Conservation (phyloP, 2,888 invertebrate genomes). For the Epinotia ramella region DNA sequence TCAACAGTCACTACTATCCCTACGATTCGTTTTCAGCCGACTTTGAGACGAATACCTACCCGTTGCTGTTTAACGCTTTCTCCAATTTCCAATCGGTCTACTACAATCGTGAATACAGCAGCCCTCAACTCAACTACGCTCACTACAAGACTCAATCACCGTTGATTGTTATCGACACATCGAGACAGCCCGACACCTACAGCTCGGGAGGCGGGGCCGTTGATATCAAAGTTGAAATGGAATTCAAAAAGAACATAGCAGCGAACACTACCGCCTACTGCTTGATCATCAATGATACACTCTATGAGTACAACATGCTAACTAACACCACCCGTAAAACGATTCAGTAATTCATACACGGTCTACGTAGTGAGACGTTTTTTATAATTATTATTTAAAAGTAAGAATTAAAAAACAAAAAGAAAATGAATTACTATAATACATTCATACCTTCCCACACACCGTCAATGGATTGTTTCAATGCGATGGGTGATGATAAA, state of each 20-base stretch:
- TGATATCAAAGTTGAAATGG: constrained; percentile 41
- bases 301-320: no score
- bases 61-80: constrained; percentile 28
- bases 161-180: constrained; percentile 35
- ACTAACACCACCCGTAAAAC: no score
- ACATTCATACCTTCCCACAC: no score
- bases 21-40: constrained; percentile 25
- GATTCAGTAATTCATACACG: no score
- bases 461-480: no score
- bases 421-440: no score
- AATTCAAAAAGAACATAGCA: constrained; percentile 29
- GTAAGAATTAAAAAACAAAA: no score
- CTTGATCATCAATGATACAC: no score
- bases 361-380: no score
- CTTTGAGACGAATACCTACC: constrained; percentile 13
- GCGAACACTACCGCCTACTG: no score
- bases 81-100: constrained; percentile 37
- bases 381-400: no score
- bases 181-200: constrained; percentile 35
- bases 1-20: constrained; percentile 32
- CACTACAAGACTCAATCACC: constrained; percentile 31
- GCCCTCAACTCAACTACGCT: constrained; percentile 10
- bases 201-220: constrained; percentile 31
- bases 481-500: no score
- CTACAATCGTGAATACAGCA: constrained; percentile 12